Conservation (phyloP, 1,140 invertebrate genomes). For the Ectropis grisescens region DNA sequence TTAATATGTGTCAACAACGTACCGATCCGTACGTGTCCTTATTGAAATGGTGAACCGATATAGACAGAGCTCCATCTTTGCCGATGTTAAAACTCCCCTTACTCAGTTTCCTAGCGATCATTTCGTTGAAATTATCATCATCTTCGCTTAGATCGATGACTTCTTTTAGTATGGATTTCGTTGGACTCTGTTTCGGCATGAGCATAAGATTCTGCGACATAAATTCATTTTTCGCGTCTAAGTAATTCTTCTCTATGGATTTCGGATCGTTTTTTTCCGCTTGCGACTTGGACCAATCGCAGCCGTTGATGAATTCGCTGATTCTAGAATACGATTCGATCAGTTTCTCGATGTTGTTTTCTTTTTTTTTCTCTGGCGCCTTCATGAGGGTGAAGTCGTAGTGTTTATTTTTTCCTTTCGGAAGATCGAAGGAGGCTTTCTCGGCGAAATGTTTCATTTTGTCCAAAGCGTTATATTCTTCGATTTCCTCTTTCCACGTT, state of each 20-base stretch:
- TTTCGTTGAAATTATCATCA: conserved; percentile 44
- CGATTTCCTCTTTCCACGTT: conserved; percentile 35
- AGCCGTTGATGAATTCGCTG: conserved; percentile 62
- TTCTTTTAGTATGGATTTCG: conserved; percentile 41
- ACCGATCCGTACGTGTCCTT: conserved; percentile 47
- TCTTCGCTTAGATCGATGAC: conserved; percentile 60
- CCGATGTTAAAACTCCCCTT: conserved; percentile 48
- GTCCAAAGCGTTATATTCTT: conserved; percentile 65
- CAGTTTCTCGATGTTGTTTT: conserved; percentile 55
- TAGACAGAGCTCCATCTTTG: conserved; percentile 52
- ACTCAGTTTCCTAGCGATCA: conserved; percentile 39
- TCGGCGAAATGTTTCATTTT: conserved; percentile 69
- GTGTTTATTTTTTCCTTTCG: conserved; percentile 55
- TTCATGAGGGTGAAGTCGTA: conserved; percentile 54
- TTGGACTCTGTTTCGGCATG: conserved; percentile 47
- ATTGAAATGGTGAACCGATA: conserved; percentile 46
- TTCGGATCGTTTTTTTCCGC: conserved; percentile 44
- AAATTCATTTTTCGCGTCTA: conserved; percentile 65
- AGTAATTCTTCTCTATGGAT: conserved; percentile 57
- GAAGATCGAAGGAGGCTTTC: conserved; percentile 58
- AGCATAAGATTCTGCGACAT: conserved; percentile 62
- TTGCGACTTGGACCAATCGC: conserved; percentile 54
- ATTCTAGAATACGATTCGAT: conserved; percentile 63
- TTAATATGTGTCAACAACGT: conserved; percentile 27
- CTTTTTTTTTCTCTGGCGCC: conserved; percentile 39